Conservation (phyloP, 2,113 vertebrate genomes). For the Egretta garzetta region DNA sequence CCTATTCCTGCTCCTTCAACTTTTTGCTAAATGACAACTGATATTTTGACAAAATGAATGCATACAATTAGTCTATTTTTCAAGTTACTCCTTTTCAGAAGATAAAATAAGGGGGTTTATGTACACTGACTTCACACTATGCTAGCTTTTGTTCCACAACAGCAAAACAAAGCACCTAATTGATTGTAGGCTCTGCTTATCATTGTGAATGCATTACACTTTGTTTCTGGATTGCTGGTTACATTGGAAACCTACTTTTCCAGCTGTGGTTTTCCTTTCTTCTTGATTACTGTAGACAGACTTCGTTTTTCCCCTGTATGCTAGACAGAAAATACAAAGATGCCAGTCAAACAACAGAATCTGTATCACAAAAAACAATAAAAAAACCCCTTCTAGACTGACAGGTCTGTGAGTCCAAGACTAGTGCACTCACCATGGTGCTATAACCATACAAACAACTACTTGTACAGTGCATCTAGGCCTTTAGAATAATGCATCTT, state of each 20-base stretch:
- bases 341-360: neutral
- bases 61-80: neutral
- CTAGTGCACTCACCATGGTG: neutral
- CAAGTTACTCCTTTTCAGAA: neutral
- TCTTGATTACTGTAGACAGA: conserved; percentile 75
- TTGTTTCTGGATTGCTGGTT: neutral
- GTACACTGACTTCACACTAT: neutral
- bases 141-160: neutral
- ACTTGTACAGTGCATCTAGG: neutral
- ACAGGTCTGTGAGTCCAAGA: neutral
- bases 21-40: neutral
- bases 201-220: neutral
- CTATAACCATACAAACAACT: neutral
- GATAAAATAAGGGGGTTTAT: neutral
- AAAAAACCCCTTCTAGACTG: neutral
- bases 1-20: neutral
- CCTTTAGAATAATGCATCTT: neutral
- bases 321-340: conserved; percentile 63
- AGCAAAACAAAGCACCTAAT: neutral
- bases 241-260: conserved; percentile 78
- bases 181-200: neutral
- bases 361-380: neutral
- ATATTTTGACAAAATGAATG: neutral
- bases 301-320: conserved; percentile 76
- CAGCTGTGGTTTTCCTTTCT: conserved; percentile 77